These are phyloP conservation scores for Drosophila tristis DNA, from an alignment of 1,140 invertebrate genomes.

Conservation along the genomic window DNA sequence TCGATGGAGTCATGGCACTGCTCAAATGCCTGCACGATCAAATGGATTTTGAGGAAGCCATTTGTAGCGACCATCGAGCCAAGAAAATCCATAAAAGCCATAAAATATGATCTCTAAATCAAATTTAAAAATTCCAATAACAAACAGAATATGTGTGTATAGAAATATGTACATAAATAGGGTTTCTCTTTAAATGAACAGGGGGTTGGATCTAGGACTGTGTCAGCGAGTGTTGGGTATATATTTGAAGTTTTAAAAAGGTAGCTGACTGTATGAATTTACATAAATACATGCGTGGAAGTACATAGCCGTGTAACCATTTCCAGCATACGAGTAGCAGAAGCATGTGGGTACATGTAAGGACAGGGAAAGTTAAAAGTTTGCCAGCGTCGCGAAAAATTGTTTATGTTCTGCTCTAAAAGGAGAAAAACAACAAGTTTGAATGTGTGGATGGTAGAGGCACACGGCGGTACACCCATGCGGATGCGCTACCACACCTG, in stretches of 20 bases:
- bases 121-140: too few species aligned
- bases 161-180: too few species aligned
- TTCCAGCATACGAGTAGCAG: too few species aligned
- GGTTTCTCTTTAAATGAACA: too few species aligned
- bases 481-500: slow-evolving; percentile 13
- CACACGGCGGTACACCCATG: slow-evolving; percentile 22
- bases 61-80: neutral
- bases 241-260: too few species aligned
- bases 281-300: too few species aligned
- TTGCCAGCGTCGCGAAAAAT: slow-evolving; percentile 47
- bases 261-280: too few species aligned
- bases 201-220: too few species aligned
- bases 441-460: slow-evolving; percentile 35
- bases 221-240: too few species aligned
- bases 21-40: slow-evolving; percentile 38
- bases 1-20: slow-evolving; percentile 36
- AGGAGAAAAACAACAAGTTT: slow-evolving; percentile 11
- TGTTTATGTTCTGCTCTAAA: slow-evolving; percentile 44
- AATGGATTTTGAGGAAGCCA: neutral
- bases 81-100: neutral
- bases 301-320: too few species aligned
- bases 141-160: too few species aligned
- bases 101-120: neutral
- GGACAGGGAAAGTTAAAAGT: slow-evolving; percentile 29
- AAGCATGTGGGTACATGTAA: slow-evolving; percentile 15